These are phyloP conservation scores for Pterostichus niger DNA, from an alignment of 2,888 invertebrate genomes.

Conservation along the genomic window DNA sequence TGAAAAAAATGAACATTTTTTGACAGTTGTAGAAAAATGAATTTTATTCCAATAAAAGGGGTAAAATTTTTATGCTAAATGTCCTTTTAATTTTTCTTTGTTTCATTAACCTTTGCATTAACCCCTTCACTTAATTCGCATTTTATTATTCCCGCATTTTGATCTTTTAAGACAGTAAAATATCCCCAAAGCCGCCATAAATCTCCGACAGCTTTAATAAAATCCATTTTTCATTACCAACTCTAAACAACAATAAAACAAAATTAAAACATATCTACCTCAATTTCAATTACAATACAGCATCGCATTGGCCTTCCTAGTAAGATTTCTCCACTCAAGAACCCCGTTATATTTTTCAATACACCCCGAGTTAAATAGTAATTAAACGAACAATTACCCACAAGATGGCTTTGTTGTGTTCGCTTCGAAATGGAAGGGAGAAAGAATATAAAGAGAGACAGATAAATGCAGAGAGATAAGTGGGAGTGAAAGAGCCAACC, in stretches of 20 bases:
- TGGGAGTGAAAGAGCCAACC: slow-evolving; percentile 8
- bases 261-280: slow-evolving; percentile 33
- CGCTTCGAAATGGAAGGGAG: not conserved
- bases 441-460: slow-evolving; percentile 21
- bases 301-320: not conserved
- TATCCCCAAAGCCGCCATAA: not conserved
- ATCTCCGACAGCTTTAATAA: not conserved
- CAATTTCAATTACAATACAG: slow-evolving; percentile 14
- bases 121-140: too few species aligned
- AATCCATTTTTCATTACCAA: slow-evolving; percentile 17
- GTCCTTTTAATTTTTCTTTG: too few species aligned
- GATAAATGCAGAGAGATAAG: not conserved
- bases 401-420: slow-evolving; percentile 34
- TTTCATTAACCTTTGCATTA: too few species aligned
- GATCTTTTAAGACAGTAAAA: not conserved
- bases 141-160: not conserved
- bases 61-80: too few species aligned
- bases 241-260: slow-evolving; percentile 30
- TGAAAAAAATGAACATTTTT: too few species aligned
- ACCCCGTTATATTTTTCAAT: slow-evolving; percentile 41
- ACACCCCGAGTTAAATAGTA: slow-evolving; percentile 34
- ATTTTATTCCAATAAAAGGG: too few species aligned
- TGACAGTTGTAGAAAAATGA: too few species aligned
- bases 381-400: slow-evolving; percentile 52
- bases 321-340: slow-evolving; percentile 11